phyloP scores from a whole-genome alignment of 2,797 vertebrate species.

The Triplophysa yarkandensis region DNA sequence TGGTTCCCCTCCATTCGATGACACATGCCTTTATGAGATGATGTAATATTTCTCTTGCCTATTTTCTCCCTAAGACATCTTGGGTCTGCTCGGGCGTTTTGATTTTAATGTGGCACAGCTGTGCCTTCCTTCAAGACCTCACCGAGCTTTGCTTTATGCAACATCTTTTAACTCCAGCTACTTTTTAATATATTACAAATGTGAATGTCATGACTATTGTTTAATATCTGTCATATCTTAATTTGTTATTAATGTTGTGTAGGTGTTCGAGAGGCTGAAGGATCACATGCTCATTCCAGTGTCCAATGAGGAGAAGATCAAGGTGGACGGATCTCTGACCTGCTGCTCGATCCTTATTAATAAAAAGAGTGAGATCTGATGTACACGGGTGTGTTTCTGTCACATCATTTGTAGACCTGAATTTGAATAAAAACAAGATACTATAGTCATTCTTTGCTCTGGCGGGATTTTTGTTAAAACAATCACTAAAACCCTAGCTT shows the following conservation, averaged over 20 bases:
- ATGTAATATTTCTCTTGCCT: slow-evolving; percentile 70
- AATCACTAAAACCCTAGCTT: too few relatives aligned
- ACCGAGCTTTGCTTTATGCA: neutral
- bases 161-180: neutral
- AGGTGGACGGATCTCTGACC: slow-evolving; percentile 90
- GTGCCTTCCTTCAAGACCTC: neutral
- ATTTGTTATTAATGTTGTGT: slow-evolving; percentile 7
- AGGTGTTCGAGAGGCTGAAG: slow-evolving; percentile 97
- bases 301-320: slow-evolving; percentile 81
- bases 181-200: too few relatives aligned
- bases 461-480: too few relatives aligned
- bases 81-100: neutral
- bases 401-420: too few relatives aligned
- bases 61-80: neutral
- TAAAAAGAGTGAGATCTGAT: slow-evolving; percentile 80
- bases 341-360: slow-evolving; percentile 91
- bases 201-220: neutral
- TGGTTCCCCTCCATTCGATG: slow-evolving; percentile 72
- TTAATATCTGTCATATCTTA: neutral
- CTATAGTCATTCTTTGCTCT: too few relatives aligned
- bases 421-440: too few relatives aligned
- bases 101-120: neutral
- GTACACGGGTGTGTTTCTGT: too few relatives aligned
- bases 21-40: slow-evolving; percentile 73
- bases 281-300: slow-evolving; percentile 93